Evolutionary conservation across 2,888 invertebrate species (phyloP), one percentile per base, ranked within the genome.

Genomic region (Thereva unica): DNA sequence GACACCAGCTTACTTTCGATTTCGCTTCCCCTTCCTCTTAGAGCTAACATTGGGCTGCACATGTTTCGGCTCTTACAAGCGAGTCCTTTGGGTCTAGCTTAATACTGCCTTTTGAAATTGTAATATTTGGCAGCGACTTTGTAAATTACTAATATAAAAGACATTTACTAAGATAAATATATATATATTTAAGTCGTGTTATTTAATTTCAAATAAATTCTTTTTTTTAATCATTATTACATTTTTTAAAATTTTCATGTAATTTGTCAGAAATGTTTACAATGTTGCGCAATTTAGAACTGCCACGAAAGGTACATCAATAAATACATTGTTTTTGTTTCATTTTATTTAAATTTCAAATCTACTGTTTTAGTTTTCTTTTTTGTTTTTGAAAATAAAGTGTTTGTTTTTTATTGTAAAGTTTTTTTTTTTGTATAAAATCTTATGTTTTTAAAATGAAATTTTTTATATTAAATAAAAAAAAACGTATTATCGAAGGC

Each of bases 291-390:
- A 79, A 78, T 78, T 78, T 78, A 77, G 76, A 79, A 78, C 78
- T 78, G 78, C 78, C 75, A 76, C 78, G 73, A 78, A 77, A 79
- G 79, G 79, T 79, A 79, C 79, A 75, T 73, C 71, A 74, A 74
- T 71, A 68, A 68, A 69, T 69, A 69, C 67, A 67, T 72, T 47
- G 56, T 47, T 67, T 12, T 61, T 50, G 66, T 45, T 64, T 64
- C 67, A 64, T 23, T 69, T 42, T 38, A 67, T 68, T 69, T 66
- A 53, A 6, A 9, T 38, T 49, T 55, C 57, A 61, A 55, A 65
- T 67, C 56, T 49, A 49, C 12, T 9, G 6, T 49, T 38, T 53
- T 8, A 12, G 10, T 53, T 40, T n/a, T n/a, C n/a, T n/a, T n/a
- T n/a, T 40, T 38, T 45, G 4, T 54, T 7, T 44, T 45, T 9